Conservation (phyloP, 1,140 invertebrate species). For the Pogonus chalceus region DNA sequence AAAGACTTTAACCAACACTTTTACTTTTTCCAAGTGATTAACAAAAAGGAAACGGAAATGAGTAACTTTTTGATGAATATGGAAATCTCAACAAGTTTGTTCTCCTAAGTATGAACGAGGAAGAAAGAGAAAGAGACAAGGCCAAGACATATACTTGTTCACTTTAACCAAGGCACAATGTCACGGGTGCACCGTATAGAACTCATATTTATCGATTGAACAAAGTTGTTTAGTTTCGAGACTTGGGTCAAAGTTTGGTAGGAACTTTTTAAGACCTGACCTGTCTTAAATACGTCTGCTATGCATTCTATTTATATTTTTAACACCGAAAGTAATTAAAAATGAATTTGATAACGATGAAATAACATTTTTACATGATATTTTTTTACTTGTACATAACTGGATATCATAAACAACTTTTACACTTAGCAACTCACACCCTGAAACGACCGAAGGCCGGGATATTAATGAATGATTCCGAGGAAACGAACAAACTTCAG, state of each 20-base stretch:
- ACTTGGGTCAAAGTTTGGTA: background rate
- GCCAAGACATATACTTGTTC: too few relatives aligned
- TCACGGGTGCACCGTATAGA: background rate
- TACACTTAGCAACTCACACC: background rate
- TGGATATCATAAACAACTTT: background rate
- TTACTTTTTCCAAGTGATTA: background rate
- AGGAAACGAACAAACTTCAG: background rate
- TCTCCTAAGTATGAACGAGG: too few relatives aligned
- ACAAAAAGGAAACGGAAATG: background rate
- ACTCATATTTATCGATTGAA: background rate
- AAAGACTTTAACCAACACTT: background rate
- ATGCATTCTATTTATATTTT: background rate
- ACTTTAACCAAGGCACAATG: background rate
- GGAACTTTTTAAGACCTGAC: background rate
- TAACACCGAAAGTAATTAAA: too few relatives aligned
- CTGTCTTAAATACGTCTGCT: background rate
- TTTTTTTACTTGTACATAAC: too few relatives aligned
- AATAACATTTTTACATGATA: too few relatives aligned
- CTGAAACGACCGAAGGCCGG: constrained; percentile 24
- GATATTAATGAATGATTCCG: background rate
- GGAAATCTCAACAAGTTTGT: background rate
- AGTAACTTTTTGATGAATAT: background rate
- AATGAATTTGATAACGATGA: too few relatives aligned
- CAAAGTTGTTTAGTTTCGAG: background rate
- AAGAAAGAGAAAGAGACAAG: background rate